Evolutionary conservation across 2,113 vertebrate species (phyloP), one percentile per base, ranked within the genome.

Genomic region (Leptodactylus fuscus): DNA sequence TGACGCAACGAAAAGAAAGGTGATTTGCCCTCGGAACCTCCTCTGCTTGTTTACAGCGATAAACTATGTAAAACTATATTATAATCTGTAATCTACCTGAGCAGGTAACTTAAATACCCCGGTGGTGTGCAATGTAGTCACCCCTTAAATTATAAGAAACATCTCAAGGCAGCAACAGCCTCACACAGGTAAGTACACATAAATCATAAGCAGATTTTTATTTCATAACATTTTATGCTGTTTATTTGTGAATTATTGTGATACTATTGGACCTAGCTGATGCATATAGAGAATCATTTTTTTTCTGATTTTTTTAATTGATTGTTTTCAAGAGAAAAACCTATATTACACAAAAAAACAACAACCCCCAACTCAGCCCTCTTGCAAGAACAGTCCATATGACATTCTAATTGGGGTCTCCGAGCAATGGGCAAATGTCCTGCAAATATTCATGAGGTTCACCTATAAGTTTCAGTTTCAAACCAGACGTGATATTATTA

Each of bases 41-140:
- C 48, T 75, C 41, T 71, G 34, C 69, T 46, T 48, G 71, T 75
- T 75, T 75, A 75, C 71, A 75, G 44, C 44, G 29, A 75, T 75
- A 75, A 75, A 75, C 71, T 75, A 46, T 48, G 70, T 12, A 38
- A 73, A 41, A 24, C 44, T 74, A 27, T n/a, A 46, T 6, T 49
- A 29, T 48, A 41, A 48, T 75, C 41, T 49, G 27, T 24, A 75
- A 20, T 41, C 13, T 29, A 5, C 44, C 44, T 49, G 44, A 18
- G 46, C 46, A 49, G 13, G n/a, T 49, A 75, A 9, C 44, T 48
- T 48, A 75, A 75, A 46, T 13, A 27, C 44, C 44, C 71, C n/a
- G 1, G 44, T 49, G 36, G 24, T 41, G 4, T 75, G 24, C 22
- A 6, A 49, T 74, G 44, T 48, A 48, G 44, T 48, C 44, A 75